Evolutionary conservation across 2,888 invertebrate species (phyloP), one percentile per base, ranked within the genome.

Genomic region (Oligia strigilis): DNA sequence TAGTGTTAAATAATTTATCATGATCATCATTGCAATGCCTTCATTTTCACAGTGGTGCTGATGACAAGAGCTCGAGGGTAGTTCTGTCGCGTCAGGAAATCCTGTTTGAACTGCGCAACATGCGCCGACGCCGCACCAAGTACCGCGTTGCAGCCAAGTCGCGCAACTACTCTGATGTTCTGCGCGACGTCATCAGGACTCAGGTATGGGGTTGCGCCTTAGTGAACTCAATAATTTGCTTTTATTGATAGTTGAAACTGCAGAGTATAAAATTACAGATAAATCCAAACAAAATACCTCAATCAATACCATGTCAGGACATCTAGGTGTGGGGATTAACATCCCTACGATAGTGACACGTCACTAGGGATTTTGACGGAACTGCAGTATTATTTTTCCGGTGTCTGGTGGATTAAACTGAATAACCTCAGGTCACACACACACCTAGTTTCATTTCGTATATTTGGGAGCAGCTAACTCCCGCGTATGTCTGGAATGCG

Each of bases 171-270:
- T 97, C 97, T 0, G 97, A 98, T 91, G 96, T 97, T 17, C 94
- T 98, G 65, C 94, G 97, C 3, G 97, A 97, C 88, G 97, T 98
- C 64, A 98, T 98, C 85, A 95, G 93, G 91, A 97, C 97, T 89
- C 98, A 96, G 95, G 97, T 96, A 82, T 94, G n/a, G 29, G 9
- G 13, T 43, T 65, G 9, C 2, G 2, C 36, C 14, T 36, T 46
- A 23, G 5, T 36, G 1, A 36, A 40, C 55, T 36, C n/a, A 14
- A 55, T 8, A 29, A n/a, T 77, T 55, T 6, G 23, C 29, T 58
- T 14, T 23, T 14, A 43, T n/a, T 29, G 8, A 29, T 4, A 19
- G 29, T 19, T 75, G 19, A 29, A 43, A 71, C 11, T 11, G 43
- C 29, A 58, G 29, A n/a, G 5, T 55, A 14, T 3, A 55, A 55